phyloP scores from a whole-genome alignment of 2,113 vertebrate genomes.

The Semnopithecus entellus region DNA sequence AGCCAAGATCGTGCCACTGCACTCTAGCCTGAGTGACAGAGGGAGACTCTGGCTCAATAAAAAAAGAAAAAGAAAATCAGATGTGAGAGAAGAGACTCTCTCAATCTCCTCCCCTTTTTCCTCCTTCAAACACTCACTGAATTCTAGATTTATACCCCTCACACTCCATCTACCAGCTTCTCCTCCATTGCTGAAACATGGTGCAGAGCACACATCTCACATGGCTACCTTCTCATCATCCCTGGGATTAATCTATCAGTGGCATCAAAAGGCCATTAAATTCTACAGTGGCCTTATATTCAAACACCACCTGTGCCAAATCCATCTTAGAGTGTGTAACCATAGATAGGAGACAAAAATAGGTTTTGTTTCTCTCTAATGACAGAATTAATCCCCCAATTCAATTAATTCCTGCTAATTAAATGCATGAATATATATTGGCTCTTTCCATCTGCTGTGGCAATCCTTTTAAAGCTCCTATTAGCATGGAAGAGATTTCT shows the following conservation, averaged over 20 bases:
- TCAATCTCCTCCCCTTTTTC: not conserved
- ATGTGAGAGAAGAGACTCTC: not conserved
- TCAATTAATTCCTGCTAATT: slow-evolving; percentile 58
- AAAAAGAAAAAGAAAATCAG: no score
- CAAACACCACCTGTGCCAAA: not conserved
- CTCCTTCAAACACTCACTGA: not conserved
- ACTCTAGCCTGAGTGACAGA: no score
- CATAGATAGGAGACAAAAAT: not conserved
- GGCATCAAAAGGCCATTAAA: not conserved
- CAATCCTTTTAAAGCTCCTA: slow-evolving; percentile 51
- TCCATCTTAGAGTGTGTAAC: not conserved
- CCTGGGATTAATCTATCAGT: not conserved
- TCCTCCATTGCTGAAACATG: not conserved
- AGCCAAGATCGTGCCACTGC: no score
- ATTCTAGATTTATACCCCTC: not conserved
- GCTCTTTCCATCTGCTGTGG: slow-evolving; percentile 55
- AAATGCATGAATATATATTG: not conserved
- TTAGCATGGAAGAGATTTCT: slow-evolving; percentile 48
- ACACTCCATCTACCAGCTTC: not conserved
- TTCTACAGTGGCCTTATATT: not conserved
- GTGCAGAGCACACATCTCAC: not conserved
- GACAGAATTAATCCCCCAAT: slow-evolving; percentile 47
- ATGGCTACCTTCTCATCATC: not conserved
- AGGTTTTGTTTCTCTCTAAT: slow-evolving; percentile 34
- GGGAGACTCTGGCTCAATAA: no score